These are phyloP conservation scores for Tichodroma muraria DNA, from an alignment of 2,113 vertebrate species.

Conservation along the genomic window DNA sequence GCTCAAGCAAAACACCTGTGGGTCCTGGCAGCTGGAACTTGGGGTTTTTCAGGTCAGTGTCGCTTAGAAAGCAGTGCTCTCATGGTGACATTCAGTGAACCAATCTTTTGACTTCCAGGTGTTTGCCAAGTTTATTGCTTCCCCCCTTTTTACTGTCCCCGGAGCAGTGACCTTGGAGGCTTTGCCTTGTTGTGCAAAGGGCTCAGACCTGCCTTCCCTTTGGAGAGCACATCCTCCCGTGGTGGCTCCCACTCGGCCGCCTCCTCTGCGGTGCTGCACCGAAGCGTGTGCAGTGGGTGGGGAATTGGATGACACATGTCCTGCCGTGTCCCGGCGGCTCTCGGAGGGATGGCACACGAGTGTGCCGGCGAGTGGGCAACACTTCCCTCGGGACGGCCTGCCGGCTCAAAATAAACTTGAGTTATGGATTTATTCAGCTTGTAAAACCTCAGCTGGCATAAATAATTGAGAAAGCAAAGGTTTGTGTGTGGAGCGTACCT, in stretches of 20 bases:
- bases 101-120: neutral
- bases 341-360: conserved; percentile 38
- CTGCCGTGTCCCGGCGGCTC: conserved; percentile 53
- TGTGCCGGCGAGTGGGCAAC: conserved; percentile 69
- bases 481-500: conserved; percentile 75
- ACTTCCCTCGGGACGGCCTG: conserved; percentile 54
- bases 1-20: neutral
- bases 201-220: neutral
- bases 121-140: neutral
- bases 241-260: neutral
- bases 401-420: conserved; percentile 77
- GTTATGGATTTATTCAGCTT: conserved; percentile 84
- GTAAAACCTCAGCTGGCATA: conserved; percentile 84
- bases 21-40: neutral
- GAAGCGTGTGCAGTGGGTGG: neutral
- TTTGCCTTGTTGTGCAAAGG: neutral
- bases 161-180: neutral
- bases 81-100: neutral
- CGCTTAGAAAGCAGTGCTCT: neutral
- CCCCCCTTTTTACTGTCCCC: neutral
- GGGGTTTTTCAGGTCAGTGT: neutral
- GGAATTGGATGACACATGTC: conserved; percentile 71
- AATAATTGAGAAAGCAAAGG: conserved; percentile 85
- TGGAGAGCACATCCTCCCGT: neutral
- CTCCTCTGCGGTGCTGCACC: neutral